These are phyloP conservation scores for Eira barbara DNA, from an alignment of 2,113 vertebrate species.

Conservation along the genomic window DNA sequence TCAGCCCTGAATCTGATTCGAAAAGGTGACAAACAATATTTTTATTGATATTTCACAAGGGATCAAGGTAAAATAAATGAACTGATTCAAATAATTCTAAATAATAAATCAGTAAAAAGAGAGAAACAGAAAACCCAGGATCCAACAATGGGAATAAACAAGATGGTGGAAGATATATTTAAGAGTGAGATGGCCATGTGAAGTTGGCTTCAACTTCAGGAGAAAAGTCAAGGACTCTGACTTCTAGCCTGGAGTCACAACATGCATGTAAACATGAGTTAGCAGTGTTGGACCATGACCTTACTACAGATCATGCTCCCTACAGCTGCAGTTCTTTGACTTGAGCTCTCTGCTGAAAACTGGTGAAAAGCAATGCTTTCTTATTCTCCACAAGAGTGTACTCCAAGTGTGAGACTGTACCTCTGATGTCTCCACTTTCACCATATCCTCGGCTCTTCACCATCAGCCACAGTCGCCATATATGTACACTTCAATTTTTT, in stretches of 20 bases:
- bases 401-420: background rate
- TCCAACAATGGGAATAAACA: background rate
- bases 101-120: background rate
- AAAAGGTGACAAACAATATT: background rate
- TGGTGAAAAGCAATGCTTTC: background rate
- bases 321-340: background rate
- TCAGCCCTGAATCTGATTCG: background rate
- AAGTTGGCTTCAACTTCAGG: background rate
- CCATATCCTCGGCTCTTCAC: background rate
- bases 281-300: background rate
- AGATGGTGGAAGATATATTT: background rate
- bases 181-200: background rate
- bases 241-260: background rate
- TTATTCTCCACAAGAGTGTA: background rate
- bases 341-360: background rate
- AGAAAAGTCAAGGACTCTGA: background rate
- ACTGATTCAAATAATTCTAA: background rate
- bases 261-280: background rate
- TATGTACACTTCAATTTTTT: background rate
- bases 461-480: background rate
- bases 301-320: background rate
- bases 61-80: background rate
- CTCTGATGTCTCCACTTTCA: background rate
- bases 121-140: background rate
- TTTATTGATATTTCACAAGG: background rate